A percentile compares a stretch with the other conserved stretches of the same genome.
Evolutionary conservation across 2,888 invertebrate species (phyloP).

Genomic region (Stictocephala bisonia): DNA sequence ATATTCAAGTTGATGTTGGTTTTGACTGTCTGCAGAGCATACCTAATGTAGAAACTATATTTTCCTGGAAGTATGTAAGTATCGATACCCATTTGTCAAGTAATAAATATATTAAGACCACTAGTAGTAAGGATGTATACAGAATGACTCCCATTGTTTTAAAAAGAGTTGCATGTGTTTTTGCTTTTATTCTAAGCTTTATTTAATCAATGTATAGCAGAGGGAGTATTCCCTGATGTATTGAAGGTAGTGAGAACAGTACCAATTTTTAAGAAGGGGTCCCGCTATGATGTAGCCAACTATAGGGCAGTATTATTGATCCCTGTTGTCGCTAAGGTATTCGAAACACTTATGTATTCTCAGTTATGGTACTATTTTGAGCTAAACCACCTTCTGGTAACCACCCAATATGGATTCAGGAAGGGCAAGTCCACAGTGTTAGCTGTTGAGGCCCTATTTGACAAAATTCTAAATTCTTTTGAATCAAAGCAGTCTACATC

Average conservation of each 20-base stretch:
- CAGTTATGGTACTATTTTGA: neutral
- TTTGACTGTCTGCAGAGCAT: no score
- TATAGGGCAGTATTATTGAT: constrained; percentile 2
- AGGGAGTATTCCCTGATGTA: constrained; percentile 15
- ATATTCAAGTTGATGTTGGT: no score
- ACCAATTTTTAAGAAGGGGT: constrained; percentile 11
- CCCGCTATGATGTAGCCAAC: neutral
- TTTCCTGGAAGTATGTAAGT: no score
- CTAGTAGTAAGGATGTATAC: no score
- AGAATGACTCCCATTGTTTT: no score
- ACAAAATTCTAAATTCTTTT: neutral
- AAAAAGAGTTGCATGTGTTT: no score
- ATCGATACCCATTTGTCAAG: no score
- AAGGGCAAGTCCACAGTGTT: neutral
- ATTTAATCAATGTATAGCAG: no score
- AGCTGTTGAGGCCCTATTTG: neutral
- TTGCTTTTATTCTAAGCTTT: no score
- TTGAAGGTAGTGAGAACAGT: constrained; percentile 18
- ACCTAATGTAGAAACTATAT: no score
- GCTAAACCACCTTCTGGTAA: neutral
- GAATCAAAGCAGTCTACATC: neutral
- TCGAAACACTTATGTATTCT: neutral
- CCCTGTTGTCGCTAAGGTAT: neutral
- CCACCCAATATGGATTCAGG: constrained; percentile 7
- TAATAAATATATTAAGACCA: no score